phyloP scores from a whole-genome alignment of 2,888 invertebrate species.

The Liodrosophila aerea region DNA sequence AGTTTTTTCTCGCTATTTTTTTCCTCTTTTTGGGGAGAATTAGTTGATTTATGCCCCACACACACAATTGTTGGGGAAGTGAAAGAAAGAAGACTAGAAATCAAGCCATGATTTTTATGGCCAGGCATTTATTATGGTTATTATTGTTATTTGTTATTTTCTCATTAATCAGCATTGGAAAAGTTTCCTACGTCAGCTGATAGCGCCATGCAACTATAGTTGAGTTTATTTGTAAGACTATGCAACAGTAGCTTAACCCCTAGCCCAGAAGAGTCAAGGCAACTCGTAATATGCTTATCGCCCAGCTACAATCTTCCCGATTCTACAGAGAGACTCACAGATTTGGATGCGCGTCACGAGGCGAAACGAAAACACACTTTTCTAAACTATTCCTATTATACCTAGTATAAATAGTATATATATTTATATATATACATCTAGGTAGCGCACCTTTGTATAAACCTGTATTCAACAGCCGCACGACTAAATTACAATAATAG shows the following conservation, averaged over 20 bases:
- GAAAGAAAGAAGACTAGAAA: slow-evolving; percentile 12
- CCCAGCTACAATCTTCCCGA: slow-evolving; percentile 4
- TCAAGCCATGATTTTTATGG: slow-evolving; percentile 63
- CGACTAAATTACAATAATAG: slow-evolving; percentile 32
- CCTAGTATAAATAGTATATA: not conserved
- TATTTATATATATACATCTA: slow-evolving; percentile 3
- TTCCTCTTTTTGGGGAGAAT: slow-evolving; percentile 47
- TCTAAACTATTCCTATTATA: too few relatives aligned
- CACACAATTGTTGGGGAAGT: slow-evolving; percentile 54
- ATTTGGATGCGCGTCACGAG: slow-evolving; percentile 50
- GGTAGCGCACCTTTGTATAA: slow-evolving; percentile 21
- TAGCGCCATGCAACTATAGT: slow-evolving; percentile 17
- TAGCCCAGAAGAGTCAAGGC: slow-evolving; percentile 42
- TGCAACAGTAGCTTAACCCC: slow-evolving; percentile 25
- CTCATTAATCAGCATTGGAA: slow-evolving; percentile 56
- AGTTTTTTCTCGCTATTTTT: slow-evolving; percentile 52
- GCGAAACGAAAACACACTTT: slow-evolving; percentile 1
- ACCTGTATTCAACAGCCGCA: slow-evolving; percentile 53
- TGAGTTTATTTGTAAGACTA: not conserved
- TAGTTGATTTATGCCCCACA: slow-evolving; percentile 76
- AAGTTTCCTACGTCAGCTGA: slow-evolving; percentile 40
- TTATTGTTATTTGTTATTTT: slow-evolving; percentile 5
- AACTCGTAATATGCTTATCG: slow-evolving; percentile 27
- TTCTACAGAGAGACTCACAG: slow-evolving; percentile 9
- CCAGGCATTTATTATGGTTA: slow-evolving; percentile 11